Conservation (phyloP, 2,797 vertebrate genomes). For the Platalea minor region DNA sequence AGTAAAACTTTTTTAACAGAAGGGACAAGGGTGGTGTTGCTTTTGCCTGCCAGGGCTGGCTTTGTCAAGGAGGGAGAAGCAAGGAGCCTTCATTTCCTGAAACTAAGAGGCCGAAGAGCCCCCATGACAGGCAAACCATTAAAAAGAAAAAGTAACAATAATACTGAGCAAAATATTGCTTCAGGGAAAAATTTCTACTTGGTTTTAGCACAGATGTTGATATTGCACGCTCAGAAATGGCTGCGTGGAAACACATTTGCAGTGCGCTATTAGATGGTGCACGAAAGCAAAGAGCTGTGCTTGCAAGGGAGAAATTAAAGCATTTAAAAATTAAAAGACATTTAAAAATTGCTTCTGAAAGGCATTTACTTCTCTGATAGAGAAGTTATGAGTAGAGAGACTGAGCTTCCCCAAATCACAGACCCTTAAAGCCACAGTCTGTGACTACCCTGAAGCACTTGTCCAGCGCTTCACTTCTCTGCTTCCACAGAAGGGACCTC, state of each 20-base stretch:
- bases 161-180: neutral
- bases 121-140: neutral
- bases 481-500: neutral
- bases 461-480: neutral
- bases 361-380: neutral
- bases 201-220: conserved; percentile 27
- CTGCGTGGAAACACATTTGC: neutral
- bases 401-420: neutral
- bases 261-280: neutral
- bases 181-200: conserved; percentile 26
- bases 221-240: conserved; percentile 18
- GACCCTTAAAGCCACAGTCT: neutral
- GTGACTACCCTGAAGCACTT: neutral
- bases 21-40: neutral
- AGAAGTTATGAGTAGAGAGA: neutral
- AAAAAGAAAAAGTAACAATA: conserved; percentile 26
- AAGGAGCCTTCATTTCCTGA: neutral
- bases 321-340: conserved; percentile 44
- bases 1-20: neutral
- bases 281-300: neutral
- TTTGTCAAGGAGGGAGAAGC: neutral
- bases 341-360: neutral
- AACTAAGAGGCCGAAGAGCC: neutral
- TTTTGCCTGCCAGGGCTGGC: neutral
- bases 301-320: conserved; percentile 6